phyloP scores from a whole-genome alignment of 2,888 invertebrate genomes.

The Panopea generosa region DNA sequence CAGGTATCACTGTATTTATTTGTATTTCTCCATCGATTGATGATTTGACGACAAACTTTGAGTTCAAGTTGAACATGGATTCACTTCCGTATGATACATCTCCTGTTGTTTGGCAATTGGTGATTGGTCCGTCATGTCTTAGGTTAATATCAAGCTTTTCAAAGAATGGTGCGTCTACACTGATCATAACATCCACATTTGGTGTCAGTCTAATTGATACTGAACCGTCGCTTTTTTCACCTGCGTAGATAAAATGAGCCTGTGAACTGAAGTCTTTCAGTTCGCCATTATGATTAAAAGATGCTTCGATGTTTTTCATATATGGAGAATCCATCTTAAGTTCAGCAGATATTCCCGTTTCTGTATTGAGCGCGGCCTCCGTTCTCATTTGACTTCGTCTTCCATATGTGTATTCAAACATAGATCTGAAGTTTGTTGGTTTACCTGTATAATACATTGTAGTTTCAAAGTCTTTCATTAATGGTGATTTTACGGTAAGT shows the following conservation, averaged over 20 bases:
- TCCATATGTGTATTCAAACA: constrained; percentile 22
- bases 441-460: constrained; percentile 16
- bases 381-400: constrained; percentile 14
- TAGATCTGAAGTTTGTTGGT: constrained; percentile 28
- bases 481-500: constrained; percentile 47
- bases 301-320: constrained; percentile 26
- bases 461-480: constrained; percentile 36
- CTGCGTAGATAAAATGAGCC: constrained; percentile 28
- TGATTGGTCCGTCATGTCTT: constrained; percentile 5
- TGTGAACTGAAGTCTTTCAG: constrained; percentile 11
- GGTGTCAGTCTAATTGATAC: constrained; percentile 9
- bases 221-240: constrained; percentile 1
- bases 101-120: constrained; percentile 16
- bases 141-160: constrained; percentile 24
- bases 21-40: neutral
- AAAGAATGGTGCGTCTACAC: constrained; percentile 21
- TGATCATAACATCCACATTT: constrained; percentile 14
- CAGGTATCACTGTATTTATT: neutral
- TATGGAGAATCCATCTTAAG: constrained; percentile 38
- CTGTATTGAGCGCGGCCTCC: constrained; percentile 19
- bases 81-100: constrained; percentile 22
- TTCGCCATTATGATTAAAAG: constrained; percentile 27
- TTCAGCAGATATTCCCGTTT: constrained; percentile 30
- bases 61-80: constrained; percentile 1
- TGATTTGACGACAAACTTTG: neutral